Base-by-base conservation (phyloP, 1,140 invertebrate genomes). In the Asbolus verrucosus region DNA sequence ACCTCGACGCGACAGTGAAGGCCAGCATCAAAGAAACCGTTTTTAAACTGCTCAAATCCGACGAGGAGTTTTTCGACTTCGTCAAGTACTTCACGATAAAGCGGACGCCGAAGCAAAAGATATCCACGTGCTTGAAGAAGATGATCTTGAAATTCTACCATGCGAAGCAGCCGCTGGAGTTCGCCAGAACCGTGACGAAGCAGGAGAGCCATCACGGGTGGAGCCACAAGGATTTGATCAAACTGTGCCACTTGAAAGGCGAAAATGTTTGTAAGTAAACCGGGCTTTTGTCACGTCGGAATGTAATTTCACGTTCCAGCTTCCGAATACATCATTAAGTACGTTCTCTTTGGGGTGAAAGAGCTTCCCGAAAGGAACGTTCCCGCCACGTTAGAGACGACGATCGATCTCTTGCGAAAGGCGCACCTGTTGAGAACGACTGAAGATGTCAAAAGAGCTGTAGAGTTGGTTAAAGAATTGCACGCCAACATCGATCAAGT, bases 141-240 rank as follows among this genome's bases (percentile, higher is more conserved):
- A 81, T 84, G 14, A 80, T 89, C 2, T 76, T 78, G 21, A 82
- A 81, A 9, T 90, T 87, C 87, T 90, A 89, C 72, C 78, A 83
- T 24, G 82, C 79, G 1, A 84, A 85, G 69, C 75, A 83, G 31
- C 82, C 87, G 1, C 75, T 82, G 36, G 83, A 84, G 61, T 79
- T 91, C 8, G 86, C 87, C 2, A 81, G 85, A 71, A 84, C 83
- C 61, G 82, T 89, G 0, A 87, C 85, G 1, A 84, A 84, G 76
- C 86, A 82, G 43, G 84, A 82, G 65, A 81, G 85, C 11, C 83
- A 85, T 70, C 84, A 88, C 70, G 85, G 85, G 0, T 91, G 88
- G 88, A 84, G 84, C 1, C 90, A 91, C 76, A 87, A 86, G 69
- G 89, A 91, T 78, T 79, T 90, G n/a, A 80, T 91, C 1, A 88